These are phyloP conservation scores for Blastobasis adustella DNA, from an alignment of 2,888 invertebrate species.

Conservation along the genomic window DNA sequence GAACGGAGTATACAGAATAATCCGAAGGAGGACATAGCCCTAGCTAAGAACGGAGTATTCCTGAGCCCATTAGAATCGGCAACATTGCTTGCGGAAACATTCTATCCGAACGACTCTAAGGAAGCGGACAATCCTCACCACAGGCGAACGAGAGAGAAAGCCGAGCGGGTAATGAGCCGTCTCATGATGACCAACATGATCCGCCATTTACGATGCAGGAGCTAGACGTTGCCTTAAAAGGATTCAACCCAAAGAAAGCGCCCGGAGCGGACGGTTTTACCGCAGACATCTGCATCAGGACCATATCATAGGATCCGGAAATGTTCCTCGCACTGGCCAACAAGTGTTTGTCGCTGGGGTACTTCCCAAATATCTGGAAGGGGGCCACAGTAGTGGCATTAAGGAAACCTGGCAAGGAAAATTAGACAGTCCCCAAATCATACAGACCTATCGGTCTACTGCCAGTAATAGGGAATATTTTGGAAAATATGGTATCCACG, in stretches of 20 bases:
- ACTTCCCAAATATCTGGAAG: constrained; percentile 1
- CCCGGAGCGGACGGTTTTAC: constrained; percentile 10
- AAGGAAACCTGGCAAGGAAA: too few relatives aligned
- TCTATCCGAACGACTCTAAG: constrained; percentile 2
- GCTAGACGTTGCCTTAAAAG: background rate
- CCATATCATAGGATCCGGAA: constrained; percentile 4
- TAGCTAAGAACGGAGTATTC: background rate
- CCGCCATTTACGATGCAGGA: background rate
- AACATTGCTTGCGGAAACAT: background rate
- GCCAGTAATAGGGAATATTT: background rate
- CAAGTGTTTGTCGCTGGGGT: constrained; percentile 1
- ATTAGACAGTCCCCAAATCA: background rate
- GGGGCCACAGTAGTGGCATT: background rate
- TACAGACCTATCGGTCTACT: background rate
- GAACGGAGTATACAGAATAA: constrained; percentile 7
- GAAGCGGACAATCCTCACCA: background rate
- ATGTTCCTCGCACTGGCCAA: constrained; percentile 3
- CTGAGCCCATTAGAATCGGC: constrained; percentile 3
- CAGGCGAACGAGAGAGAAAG: background rate
- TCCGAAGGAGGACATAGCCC: background rate
- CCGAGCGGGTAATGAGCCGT: background rate
- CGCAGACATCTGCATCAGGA: constrained; percentile 6
- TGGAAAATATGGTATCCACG: background rate
- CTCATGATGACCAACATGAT: background rate
- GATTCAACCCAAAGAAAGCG: constrained; percentile 11